phyloP scores from a whole-genome alignment of 2,797 vertebrate genomes.

The Tokudaia tokunoshimensis region DNA sequence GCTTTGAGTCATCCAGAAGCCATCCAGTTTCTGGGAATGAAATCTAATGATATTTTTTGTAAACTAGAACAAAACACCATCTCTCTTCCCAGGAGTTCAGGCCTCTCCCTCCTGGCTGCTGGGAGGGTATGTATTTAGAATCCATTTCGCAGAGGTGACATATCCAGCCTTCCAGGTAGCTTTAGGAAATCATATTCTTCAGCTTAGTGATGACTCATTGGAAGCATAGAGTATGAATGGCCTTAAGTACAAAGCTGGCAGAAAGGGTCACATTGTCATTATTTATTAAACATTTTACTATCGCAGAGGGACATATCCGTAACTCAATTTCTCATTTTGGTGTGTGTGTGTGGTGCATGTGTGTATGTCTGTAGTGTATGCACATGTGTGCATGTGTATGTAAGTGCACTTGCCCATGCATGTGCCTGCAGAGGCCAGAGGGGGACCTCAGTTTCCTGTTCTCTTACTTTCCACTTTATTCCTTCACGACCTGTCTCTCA shows the following conservation, averaged over 20 bases:
- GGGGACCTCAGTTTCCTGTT: not conserved
- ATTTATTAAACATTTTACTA: constrained; percentile 75
- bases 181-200: constrained; percentile 67
- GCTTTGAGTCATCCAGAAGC: constrained; percentile 67
- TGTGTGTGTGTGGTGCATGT: not conserved
- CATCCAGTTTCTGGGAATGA: constrained; percentile 70
- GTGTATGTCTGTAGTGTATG: not conserved
- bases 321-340: constrained; percentile 9
- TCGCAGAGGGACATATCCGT: constrained; percentile 15
- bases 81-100: constrained; percentile 56
- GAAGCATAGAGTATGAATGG: constrained; percentile 63
- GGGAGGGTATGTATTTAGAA: constrained; percentile 25
- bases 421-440: not conserved
- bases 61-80: constrained; percentile 61
- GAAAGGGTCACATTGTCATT: constrained; percentile 75
- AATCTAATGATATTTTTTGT: constrained; percentile 59
- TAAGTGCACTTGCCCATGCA: not conserved
- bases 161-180: constrained; percentile 70
- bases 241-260: constrained; percentile 55
- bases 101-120: not conserved
- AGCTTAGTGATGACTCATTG: constrained; percentile 66
- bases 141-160: constrained; percentile 72
- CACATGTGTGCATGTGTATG: not conserved
- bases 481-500: not conserved
- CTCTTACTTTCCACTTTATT: not conserved